A percentile compares a stretch with the other conserved stretches of the same genome.
Evolutionary conservation across 1,140 invertebrate genomes (phyloP).

Genomic region (Nomia melanderi): DNA sequence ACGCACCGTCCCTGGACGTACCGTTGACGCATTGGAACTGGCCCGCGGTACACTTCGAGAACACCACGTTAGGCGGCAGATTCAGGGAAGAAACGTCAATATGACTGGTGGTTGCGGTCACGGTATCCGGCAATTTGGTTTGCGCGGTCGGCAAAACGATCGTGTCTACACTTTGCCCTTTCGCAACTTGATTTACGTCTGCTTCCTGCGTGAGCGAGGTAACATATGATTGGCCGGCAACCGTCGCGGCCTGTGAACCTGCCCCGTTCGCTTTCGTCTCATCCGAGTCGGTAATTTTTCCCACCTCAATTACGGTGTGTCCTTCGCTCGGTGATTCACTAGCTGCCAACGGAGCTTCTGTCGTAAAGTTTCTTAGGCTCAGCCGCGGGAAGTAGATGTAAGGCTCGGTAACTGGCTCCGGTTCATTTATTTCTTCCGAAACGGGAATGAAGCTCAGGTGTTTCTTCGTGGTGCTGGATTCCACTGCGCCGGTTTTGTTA

Average conservation of each 20-base stretch:
- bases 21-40: conserved; percentile 85
- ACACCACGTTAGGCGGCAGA: conserved; percentile 53
- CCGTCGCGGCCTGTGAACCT: background rate
- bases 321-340: conserved; percentile 7
- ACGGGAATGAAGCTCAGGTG: conserved; percentile 75
- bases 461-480: conserved; percentile 38
- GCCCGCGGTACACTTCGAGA: conserved; percentile 82
- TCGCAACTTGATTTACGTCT: conserved; percentile 11
- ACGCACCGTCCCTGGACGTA: conserved; percentile 82
- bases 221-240: conserved; percentile 7
- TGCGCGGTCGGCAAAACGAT: background rate
- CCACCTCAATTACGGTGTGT: background rate
- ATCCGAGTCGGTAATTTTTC: background rate
- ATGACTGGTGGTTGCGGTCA: conserved; percentile 8
- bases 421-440: conserved; percentile 69
- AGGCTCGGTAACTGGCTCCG: conserved; percentile 50
- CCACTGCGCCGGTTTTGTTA: background rate
- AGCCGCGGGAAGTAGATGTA: conserved; percentile 26
- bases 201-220: conserved; percentile 1
- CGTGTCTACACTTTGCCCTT: background rate
- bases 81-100: conserved; percentile 12
- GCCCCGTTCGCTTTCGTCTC: conserved; percentile 15
- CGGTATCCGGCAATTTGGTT: conserved; percentile 5
- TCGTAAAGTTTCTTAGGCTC: background rate
- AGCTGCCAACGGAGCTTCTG: background rate